Base-by-base conservation (phyloP, 2,113 vertebrate species). In the Spea multiplicata region DNA sequence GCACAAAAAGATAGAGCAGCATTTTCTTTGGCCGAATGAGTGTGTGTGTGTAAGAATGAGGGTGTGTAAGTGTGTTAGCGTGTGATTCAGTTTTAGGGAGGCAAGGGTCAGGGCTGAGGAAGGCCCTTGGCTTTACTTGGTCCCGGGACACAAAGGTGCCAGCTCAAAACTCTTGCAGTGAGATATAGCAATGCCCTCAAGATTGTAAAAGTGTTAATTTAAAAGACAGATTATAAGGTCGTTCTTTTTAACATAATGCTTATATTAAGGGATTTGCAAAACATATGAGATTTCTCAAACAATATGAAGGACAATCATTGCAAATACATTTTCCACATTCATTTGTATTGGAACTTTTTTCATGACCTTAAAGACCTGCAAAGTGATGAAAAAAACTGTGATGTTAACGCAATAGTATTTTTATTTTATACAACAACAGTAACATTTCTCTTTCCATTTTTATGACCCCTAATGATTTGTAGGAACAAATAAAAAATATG, bases 231-330 rank as follows among this genome's bases (percentile, higher is more conserved):
- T 8, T 8, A n/a, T n/a, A n/a, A n/a, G n/a, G n/a, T 68, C 66
- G 48, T 8, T n/a, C 14, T 69, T 45, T 45, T n/a, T 69, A 48
- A 48, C 7, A 45, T n/a, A 5, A 48, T 4, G 12, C 14, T n/a
- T 14, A 69, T 69, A 72, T 46, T 47, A 55, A 53, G 17, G 49
- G 49, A 55, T 71, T 71, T 30, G 50, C 13, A 4, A 4, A 14
- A 44, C 53, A 73, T 52, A 13, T 73, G 53, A 44, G 53, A 73
- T 73, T 30, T 1, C 71, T 73, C 71, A 73, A 46, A 53, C 71
- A 73, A 61, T 30, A 3, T 8, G 44, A 44, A 72, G 50, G 69
- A 10, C 70, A 57, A 9, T 44, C 57, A 53, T 44, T 55, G 10
- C 8, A 16, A 64, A 64, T 17, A 73, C 30, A 73, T 73, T 73